A percentile compares a stretch with the other conserved stretches of the same genome.
These are phyloP conservation scores for Astreopora myriophthalma DNA, from an alignment of 64 coral and sea anemone species.

Conservation along the genomic window DNA sequence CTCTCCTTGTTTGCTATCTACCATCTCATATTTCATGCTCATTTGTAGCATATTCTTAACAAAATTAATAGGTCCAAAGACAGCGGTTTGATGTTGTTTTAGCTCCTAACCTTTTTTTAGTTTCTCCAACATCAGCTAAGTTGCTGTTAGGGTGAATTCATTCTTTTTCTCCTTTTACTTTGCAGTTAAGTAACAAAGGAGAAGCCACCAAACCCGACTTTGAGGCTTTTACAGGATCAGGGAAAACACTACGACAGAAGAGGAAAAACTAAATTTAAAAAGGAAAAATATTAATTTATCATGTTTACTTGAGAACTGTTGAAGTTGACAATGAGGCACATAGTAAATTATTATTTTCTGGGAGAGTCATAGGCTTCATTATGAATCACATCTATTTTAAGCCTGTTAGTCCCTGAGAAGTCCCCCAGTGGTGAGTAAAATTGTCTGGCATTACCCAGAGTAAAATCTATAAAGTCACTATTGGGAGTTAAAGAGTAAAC, in stretches of 20 bases:
- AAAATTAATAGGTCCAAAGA: no score
- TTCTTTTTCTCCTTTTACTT: neutral
- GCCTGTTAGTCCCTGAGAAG: no score
- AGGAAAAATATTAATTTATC: neutral
- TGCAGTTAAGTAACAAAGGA: constrained; percentile 48
- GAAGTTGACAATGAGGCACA: neutral
- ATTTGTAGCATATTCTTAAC: no score
- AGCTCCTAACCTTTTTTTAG: no score
- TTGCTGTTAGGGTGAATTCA: neutral
- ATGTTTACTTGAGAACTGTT: neutral
- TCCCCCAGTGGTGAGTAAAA: no score
- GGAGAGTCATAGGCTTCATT: neutral
- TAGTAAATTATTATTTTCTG: neutral
- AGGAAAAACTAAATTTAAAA: constrained; percentile 61
- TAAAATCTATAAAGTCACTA: no score
- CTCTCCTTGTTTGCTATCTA: no score
- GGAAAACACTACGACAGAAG: constrained; percentile 82
- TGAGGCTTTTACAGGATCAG: constrained; percentile 84
- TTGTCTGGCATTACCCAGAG: no score
- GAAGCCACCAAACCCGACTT: constrained; percentile 56
- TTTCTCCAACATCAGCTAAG: no score
- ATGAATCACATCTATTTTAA: neutral
- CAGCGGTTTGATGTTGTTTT: no score
- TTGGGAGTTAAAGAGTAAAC: no score
- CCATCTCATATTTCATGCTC: no score